Conservation (phyloP, 2,797 vertebrate species). For the Sebastes nivosus region DNA sequence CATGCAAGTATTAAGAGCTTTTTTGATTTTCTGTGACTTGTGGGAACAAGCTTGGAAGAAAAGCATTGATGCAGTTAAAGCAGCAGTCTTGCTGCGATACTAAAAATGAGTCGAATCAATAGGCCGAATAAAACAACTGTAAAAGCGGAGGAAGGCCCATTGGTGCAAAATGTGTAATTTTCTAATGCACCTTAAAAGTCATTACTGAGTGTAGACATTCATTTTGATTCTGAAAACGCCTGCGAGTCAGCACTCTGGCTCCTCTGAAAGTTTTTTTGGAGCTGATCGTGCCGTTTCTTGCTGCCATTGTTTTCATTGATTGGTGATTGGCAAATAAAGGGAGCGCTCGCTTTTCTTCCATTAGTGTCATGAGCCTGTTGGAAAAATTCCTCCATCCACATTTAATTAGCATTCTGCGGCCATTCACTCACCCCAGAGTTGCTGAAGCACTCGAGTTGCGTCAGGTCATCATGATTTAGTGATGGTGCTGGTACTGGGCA, state of each 20-base stretch:
- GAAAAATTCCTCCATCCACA: conserved; percentile 34
- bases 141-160: neutral
- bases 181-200: conserved; percentile 21
- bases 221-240: conserved; percentile 22
- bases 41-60: neutral
- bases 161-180: conserved; percentile 21
- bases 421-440: neutral
- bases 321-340: conserved; percentile 50
- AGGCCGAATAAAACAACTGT: neutral
- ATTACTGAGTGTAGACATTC: conserved; percentile 22
- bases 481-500: conserved; percentile 19
- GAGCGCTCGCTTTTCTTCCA: conserved; percentile 42
- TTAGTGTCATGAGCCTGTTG: conserved; percentile 44
- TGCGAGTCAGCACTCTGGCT: conserved; percentile 53
- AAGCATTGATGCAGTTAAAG: neutral
- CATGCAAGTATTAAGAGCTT: neutral
- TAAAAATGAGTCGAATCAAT: neutral
- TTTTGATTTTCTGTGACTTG: neutral
- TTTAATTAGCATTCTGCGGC: conserved; percentile 60
- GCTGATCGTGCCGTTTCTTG: conserved; percentile 23
- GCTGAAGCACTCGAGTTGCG: conserved; percentile 37
- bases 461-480: conserved; percentile 63
- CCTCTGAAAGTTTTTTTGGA: conserved; percentile 17
- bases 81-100: neutral
- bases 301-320: conserved; percentile 56